Evolutionary conservation across 2,888 invertebrate genomes (phyloP), one percentile per base, ranked within the genome.

Genomic region (Phyllotreta striolata): DNA sequence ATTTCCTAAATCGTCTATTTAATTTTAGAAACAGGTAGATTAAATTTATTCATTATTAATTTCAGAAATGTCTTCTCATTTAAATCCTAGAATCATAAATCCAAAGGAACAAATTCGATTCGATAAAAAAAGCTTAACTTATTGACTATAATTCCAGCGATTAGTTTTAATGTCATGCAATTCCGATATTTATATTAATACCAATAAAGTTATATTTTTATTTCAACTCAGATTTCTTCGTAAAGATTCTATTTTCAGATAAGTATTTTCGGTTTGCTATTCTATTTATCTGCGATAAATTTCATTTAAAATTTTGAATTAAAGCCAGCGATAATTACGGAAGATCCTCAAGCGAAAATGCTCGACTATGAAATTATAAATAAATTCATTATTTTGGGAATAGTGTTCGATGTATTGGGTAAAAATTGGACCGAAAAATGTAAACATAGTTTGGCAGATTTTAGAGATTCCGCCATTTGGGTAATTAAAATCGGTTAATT

Each of bases 191-290:
- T 49, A 49, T 35, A 35, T 49, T 49, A 49, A 24, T 24, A 24
- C 24, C 24, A 24, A 24, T 24, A 24, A 1, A 49, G 9, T 49
- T 5, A 49, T 6, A 35, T 49, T 35, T 49, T 49, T 49, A 35
- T 34, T 35, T 49, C 37, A 13, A 49, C 49, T 49, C 35, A 49
- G 35, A 49, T 35, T n/a, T 49, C 35, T 49, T 49, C 7, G 7
- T 12, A 44, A 44, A 49, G 49, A 49, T 49, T 49, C 49, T 49
- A 49, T 49, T 49, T 49, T 49, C 35, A 49, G 49, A 49, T 49
- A 49, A 49, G 9, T 49, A 49, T 49, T 49, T 49, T 49, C 24
- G 35, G 49, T 49, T 37, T 49, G n/a, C 37, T 34, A 49, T 8
- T 49, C 49, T 49, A 49, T 3, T 49, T 35, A 49, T 49, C 49